These are phyloP conservation scores for Drosophila santomea DNA, from an alignment of 1,140 invertebrate genomes.

Conservation along the genomic window DNA sequence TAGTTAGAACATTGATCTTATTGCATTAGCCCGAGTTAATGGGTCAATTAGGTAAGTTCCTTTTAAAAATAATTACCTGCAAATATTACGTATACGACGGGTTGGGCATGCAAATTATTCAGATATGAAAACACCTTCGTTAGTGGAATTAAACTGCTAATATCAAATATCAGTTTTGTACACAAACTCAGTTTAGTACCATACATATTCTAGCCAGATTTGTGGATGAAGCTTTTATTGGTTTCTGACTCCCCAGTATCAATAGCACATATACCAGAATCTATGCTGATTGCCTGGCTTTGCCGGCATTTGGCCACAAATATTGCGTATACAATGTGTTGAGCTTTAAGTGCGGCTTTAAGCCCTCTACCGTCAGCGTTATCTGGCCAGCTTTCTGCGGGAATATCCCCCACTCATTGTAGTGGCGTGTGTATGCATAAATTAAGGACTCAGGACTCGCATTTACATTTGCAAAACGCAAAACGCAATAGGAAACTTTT, in stretches of 20 bases:
- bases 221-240: not conserved
- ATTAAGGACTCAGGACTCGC: constrained; percentile 59
- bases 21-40: not conserved
- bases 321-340: constrained; percentile 43
- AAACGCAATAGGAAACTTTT: constrained; percentile 47
- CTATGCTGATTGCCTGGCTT: constrained; percentile 25
- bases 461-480: constrained; percentile 48
- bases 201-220: no score
- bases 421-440: constrained; percentile 71
- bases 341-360: constrained; percentile 51
- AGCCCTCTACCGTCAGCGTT: constrained; percentile 29
- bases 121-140: not conserved
- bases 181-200: no score
- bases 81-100: not conserved
- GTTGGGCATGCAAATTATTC: no score
- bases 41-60: constrained; percentile 1
- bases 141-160: no score
- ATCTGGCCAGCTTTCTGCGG: constrained; percentile 28
- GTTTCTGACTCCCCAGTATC: not conserved
- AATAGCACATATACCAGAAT: constrained; percentile 1
- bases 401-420: constrained; percentile 43
- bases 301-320: constrained; percentile 24
- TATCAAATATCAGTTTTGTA: no score
- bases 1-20: constrained; percentile 4
- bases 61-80: not conserved